Conservation (phyloP, 2,797 vertebrate genomes). For the Artibeus lituratus region DNA sequence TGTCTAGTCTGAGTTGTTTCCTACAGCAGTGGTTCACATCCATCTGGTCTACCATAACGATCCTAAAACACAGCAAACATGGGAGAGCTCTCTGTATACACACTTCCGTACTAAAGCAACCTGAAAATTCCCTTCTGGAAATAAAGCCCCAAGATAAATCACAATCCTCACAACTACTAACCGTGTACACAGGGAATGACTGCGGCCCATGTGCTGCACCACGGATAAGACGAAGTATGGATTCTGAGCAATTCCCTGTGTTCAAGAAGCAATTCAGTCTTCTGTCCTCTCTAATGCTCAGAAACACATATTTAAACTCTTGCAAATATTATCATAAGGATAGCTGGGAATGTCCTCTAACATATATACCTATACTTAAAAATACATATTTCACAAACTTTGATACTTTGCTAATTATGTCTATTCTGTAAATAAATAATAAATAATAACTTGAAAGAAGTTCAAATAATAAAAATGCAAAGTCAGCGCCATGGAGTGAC, state of each 20-base stretch:
- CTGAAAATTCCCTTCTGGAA: neutral
- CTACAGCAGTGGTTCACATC: neutral
- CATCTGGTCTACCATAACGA: neutral
- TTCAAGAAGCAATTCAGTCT: neutral
- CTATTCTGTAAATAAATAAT: neutral
- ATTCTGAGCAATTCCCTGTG: neutral
- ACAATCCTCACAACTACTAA: neutral
- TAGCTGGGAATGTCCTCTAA: neutral
- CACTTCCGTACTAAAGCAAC: neutral
- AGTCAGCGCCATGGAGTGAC: neutral
- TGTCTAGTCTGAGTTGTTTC: neutral
- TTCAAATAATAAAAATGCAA: neutral
- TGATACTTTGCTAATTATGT: neutral
- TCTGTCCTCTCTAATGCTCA: neutral
- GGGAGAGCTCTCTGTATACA: neutral
- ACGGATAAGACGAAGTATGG: neutral
- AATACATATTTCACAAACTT: neutral
- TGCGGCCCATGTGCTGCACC: rapidly evolving
- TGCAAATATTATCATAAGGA: neutral
- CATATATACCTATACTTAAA: neutral
- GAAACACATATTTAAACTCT: neutral
- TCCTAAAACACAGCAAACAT: neutral
- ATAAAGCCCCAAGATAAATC: neutral
- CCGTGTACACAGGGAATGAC: neutral
- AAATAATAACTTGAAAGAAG: neutral